These are phyloP conservation scores for Hycleus cichorii DNA, from an alignment of 1,140 invertebrate genomes.

Conservation along the genomic window DNA sequence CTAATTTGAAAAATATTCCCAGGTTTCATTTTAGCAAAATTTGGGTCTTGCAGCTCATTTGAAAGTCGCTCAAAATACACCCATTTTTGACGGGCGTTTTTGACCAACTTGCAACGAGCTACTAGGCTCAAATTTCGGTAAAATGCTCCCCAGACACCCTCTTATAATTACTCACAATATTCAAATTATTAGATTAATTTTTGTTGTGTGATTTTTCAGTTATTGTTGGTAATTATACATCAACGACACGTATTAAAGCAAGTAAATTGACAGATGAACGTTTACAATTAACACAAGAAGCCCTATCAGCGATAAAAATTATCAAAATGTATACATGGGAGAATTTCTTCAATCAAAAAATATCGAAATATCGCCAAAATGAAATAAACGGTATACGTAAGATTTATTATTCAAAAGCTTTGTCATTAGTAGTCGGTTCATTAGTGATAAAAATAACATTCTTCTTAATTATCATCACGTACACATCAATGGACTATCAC, in stretches of 20 bases:
- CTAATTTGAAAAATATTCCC: too few species aligned
- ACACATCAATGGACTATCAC: conserved; percentile 55
- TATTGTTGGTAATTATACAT: conserved; percentile 18
- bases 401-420: conserved; percentile 20
- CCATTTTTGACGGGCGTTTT: too few species aligned
- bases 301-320: conserved; percentile 69
- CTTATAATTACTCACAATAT: too few species aligned
- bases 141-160: too few species aligned
- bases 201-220: conserved; percentile 11
- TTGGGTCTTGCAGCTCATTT: too few species aligned
- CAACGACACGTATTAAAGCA: conserved; percentile 11
- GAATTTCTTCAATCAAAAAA: conserved; percentile 54
- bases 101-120: too few species aligned
- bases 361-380: conserved; percentile 2
- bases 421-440: conserved; percentile 30
- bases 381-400: conserved; percentile 18
- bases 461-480: conserved; percentile 54
- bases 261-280: conserved; percentile 61
- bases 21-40: too few species aligned
- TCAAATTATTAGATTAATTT: too few species aligned
- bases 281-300: conserved; percentile 77
- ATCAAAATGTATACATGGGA: conserved; percentile 91
- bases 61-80: too few species aligned
- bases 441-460: conserved; percentile 57
- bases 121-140: too few species aligned